Conservation (phyloP, 2,888 invertebrate species). For the Agriotes lineatus region DNA sequence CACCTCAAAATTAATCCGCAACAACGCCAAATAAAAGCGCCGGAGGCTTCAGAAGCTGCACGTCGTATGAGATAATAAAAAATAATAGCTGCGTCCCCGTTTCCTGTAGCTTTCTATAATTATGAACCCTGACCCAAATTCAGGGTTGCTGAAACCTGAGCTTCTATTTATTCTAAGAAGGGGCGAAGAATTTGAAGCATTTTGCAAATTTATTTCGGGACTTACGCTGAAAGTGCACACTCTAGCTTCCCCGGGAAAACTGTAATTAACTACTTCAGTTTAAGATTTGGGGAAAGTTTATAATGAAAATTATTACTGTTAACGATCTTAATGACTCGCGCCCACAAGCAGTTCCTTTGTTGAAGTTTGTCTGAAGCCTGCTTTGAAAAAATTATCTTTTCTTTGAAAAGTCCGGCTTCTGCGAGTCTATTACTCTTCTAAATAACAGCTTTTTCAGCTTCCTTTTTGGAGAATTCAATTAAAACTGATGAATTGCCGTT, state of each 20-base stretch:
- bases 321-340: not conserved
- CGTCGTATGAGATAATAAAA: conserved; percentile 17
- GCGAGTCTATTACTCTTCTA: too few species aligned
- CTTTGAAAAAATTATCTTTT: too few species aligned
- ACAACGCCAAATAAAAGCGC: conserved; percentile 11
- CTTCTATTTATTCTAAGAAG: conserved; percentile 10
- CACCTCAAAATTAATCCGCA: not conserved
- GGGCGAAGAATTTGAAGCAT: conserved; percentile 5
- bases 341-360: not conserved
- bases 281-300: not conserved
- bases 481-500: too few species aligned
- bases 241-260: not conserved
- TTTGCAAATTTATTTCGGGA: not conserved
- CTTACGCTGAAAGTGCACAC: not conserved
- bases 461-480: too few species aligned
- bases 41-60: not conserved
- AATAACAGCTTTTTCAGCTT: too few species aligned
- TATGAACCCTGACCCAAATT: conserved; percentile 13
- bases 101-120: conserved; percentile 15
- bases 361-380: too few species aligned
- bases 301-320: not conserved
- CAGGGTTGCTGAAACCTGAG: conserved; percentile 10
- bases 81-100: conserved; percentile 10
- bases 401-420: too few species aligned
- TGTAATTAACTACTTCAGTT: not conserved